These are phyloP conservation scores for Euphydryas editha DNA, from an alignment of 2,888 invertebrate genomes.

Conservation along the genomic window DNA sequence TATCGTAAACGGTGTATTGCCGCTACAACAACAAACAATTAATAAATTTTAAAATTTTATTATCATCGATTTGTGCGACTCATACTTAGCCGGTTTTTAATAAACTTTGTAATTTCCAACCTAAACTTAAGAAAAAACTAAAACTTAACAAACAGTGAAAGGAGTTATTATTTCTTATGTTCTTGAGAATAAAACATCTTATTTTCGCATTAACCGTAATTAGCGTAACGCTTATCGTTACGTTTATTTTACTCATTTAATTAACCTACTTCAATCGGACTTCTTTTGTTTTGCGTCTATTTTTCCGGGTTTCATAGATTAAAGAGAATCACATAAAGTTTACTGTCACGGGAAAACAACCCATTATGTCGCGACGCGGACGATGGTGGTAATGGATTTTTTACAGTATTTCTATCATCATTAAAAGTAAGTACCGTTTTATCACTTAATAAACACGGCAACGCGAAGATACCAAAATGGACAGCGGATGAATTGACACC, in stretches of 20 bases:
- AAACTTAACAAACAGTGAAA: neutral
- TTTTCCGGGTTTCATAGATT: neutral
- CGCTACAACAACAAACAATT: too few relatives aligned
- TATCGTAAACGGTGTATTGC: too few relatives aligned
- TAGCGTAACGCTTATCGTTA: conserved; percentile 4
- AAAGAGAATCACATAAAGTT: conserved; percentile 3
- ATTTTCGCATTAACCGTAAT: conserved; percentile 4
- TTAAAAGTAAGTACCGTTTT: conserved; percentile 54
- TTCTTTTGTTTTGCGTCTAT: neutral
- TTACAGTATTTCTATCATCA: conserved; percentile 52
- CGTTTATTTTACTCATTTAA: conserved; percentile 3
- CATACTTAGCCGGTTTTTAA: too few relatives aligned
- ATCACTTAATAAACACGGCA: conserved; percentile 50
- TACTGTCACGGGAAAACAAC: conserved; percentile 44
- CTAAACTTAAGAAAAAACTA: neutral
- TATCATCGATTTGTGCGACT: too few relatives aligned
- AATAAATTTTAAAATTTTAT: too few relatives aligned
- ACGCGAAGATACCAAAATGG: neutral
- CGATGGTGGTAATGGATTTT: conserved; percentile 56
- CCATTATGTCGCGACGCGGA: conserved; percentile 56
- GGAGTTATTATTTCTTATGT: conserved; percentile 6
- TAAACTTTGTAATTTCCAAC: too few relatives aligned
- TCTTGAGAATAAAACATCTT: conserved; percentile 1
- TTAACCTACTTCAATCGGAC: conserved; percentile 4
- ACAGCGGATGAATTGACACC: neutral